Evolutionary conservation across 1,140 invertebrate species (phyloP), one percentile per base, ranked within the genome.

Genomic region (Brachionus calyciflorus): DNA sequence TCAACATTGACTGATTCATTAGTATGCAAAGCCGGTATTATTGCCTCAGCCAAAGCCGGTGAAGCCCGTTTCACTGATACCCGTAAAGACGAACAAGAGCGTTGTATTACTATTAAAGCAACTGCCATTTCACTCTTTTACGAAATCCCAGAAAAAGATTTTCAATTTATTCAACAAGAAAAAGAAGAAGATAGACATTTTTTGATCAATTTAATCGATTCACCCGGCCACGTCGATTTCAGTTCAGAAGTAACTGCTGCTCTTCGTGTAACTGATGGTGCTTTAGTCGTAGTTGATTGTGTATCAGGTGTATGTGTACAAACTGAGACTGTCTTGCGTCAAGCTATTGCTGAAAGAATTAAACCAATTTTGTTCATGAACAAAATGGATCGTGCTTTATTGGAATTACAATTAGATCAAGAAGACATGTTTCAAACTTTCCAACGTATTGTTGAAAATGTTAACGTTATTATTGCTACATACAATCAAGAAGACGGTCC

Each of bases 291-390:
- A 77, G 96, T 99, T n/a, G 96, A 98, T 86, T 98, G 96, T 87
- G 95, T 98, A 21, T 98, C 95, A 80, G 96, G 93, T 89, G 96
- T 99, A 70, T 99, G 96, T 87, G 96, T 99, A 79, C 96, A 99
- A 87, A 99, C 96, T 75, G 96, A 98, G 87, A 98, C 96, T 86
- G 96, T 99, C 77, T 87, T 99, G 80, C 92, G 96, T 88, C 96
- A 99, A 86, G 96, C 96, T 78, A 98, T 99, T 85, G 93, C 93
- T 79, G 96, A 99, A 87, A 91, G 96, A 84, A 98, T 99, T 82
- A 97, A 97, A 90, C 96, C 96, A 69, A 93, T 98, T 81, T 88
- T 98, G 78, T 98, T 99, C 90, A 98, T 98, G 95, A 98, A 99
- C 91, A 98, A 98, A 87, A 98, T 99, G 96, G 96, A 99, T 88